These are phyloP conservation scores for Epirrhoe tristata DNA, from an alignment of 2,888 invertebrate species.

Conservation along the genomic window DNA sequence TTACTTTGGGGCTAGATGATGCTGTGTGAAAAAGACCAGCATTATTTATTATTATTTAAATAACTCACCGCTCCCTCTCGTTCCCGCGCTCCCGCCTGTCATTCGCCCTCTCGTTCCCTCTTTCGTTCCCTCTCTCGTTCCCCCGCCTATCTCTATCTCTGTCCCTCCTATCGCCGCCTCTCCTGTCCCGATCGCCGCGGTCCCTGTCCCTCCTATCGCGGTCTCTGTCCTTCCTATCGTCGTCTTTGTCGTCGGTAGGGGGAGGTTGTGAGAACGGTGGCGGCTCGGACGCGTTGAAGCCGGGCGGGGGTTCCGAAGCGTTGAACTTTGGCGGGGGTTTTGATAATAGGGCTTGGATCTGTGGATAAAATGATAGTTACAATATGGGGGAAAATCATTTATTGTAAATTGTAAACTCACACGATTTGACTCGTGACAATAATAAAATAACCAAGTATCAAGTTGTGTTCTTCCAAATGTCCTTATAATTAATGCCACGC, in stretches of 20 bases:
- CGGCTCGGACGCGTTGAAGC: constrained; percentile 65
- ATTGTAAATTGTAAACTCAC: too few relatives aligned
- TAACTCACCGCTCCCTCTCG: constrained; percentile 41
- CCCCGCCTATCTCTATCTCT: constrained; percentile 35
- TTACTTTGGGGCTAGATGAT: too few relatives aligned
- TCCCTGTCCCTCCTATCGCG: constrained; percentile 59
- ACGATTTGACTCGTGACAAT: too few relatives aligned
- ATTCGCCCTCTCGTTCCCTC: constrained; percentile 29
- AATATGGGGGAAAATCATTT: not conserved
- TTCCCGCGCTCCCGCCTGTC: constrained; percentile 35
- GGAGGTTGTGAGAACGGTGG: constrained; percentile 65
- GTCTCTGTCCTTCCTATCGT: constrained; percentile 46
- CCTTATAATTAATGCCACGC: too few relatives aligned
- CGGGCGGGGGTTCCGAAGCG: constrained; percentile 73
- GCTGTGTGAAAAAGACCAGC: too few relatives aligned
- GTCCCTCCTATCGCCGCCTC: constrained; percentile 54
- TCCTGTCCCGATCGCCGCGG: constrained; percentile 59
- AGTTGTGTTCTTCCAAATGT: too few relatives aligned
- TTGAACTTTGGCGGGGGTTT: constrained; percentile 82
- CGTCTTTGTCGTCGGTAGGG: constrained; percentile 61
- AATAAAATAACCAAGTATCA: too few relatives aligned
- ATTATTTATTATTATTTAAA: too few relatives aligned
- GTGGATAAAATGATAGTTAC: constrained; percentile 16
- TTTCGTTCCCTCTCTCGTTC: constrained; percentile 20
- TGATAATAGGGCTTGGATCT: constrained; percentile 84